phyloP scores from a whole-genome alignment of 2,888 invertebrate genomes.

The Cheilosia vernalis region DNA sequence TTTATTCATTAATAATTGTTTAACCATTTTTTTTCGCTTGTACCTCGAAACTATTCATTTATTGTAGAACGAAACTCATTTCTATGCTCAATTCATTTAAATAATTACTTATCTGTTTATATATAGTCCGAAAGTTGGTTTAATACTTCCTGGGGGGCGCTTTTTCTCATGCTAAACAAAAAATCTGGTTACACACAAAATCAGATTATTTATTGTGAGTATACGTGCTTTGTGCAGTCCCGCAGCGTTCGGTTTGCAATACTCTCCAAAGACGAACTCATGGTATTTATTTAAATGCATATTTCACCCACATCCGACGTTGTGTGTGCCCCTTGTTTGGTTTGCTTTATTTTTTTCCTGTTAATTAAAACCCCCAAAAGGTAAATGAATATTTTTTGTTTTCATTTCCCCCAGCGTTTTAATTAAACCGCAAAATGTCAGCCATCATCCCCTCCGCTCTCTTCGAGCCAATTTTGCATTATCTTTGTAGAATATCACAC shows the following conservation, averaged over 20 bases:
- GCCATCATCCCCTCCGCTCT: neutral
- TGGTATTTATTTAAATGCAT: conserved; percentile 50
- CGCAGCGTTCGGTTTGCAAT: conserved; percentile 11
- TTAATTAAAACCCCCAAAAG: conserved; percentile 68
- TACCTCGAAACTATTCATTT: neutral
- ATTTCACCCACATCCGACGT: conserved; percentile 26
- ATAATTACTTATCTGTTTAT: conserved; percentile 32
- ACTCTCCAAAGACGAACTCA: conserved; percentile 14
- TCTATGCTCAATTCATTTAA: conserved; percentile 40
- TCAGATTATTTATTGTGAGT: conserved; percentile 48
- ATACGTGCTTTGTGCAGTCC: conserved; percentile 18
- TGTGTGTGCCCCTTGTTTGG: conserved; percentile 16
- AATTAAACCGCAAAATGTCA: conserved; percentile 69
- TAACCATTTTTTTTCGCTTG: neutral
- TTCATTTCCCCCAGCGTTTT: conserved; percentile 44
- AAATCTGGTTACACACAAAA: conserved; percentile 50
- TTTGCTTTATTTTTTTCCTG: conserved; percentile 25
- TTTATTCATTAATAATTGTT: conserved; percentile 48
- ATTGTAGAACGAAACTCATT: neutral
- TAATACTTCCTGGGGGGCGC: neutral
- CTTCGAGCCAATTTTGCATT: conserved; percentile 56
- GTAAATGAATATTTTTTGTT: conserved; percentile 54
- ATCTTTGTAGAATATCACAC: conserved; percentile 55
- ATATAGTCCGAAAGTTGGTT: neutral
- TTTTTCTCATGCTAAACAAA: neutral